Conservation (phyloP, 2,888 invertebrate species). For the Alentia gelatinosa region DNA sequence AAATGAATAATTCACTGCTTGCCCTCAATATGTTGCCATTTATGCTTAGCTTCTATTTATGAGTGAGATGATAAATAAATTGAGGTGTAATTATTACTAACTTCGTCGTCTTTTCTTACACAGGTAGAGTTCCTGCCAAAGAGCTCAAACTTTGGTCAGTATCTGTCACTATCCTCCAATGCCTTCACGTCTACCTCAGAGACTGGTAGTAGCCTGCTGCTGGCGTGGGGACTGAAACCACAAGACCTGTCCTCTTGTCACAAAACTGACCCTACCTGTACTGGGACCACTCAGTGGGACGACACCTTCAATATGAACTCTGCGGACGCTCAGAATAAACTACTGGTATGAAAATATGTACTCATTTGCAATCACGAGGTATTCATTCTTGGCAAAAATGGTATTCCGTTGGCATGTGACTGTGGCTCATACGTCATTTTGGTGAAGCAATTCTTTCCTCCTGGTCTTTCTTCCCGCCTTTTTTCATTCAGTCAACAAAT, state of each 20-base stretch:
- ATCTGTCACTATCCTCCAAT: conserved; percentile 64
- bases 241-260: conserved; percentile 72
- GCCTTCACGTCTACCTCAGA: conserved; percentile 65
- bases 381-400: too few relatives aligned
- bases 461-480: too few relatives aligned
- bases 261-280: conserved; percentile 70
- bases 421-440: too few relatives aligned
- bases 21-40: too few relatives aligned
- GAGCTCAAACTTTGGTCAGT: conserved; percentile 69
- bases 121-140: conserved; percentile 70
- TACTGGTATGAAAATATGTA: conserved; percentile 74
- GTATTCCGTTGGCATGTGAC: too few relatives aligned
- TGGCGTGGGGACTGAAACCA: conserved; percentile 73
- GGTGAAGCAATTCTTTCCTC: too few relatives aligned
- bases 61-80: too few relatives aligned
- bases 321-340: conserved; percentile 69
- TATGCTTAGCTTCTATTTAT: too few relatives aligned
- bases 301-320: conserved; percentile 72
- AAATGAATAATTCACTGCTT: too few relatives aligned
- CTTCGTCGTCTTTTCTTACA: background rate
- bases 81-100: background rate
- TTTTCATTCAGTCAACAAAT: too few relatives aligned
- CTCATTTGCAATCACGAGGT: too few relatives aligned
- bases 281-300: conserved; percentile 71
- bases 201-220: conserved; percentile 62